Evolutionary conservation across 2,797 vertebrate species (phyloP), one percentile per base, ranked within the genome.

Genomic region (Melanotaenia nigrans): DNA sequence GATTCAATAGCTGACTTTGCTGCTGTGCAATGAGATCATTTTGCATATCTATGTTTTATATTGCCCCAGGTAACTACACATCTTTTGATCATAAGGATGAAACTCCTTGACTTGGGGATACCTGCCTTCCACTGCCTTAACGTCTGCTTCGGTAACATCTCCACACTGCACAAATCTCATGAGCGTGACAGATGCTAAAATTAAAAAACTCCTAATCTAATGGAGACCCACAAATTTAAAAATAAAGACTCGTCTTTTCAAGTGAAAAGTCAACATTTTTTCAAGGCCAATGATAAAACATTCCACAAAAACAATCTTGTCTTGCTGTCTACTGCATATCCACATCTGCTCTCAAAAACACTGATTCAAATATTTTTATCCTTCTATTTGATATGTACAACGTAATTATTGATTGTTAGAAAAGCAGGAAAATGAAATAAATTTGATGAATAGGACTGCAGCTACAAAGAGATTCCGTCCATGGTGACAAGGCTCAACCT

Each of bases 351-450:
- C 75, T 78, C 72, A 58, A 83, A 77, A 87, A 85, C 83, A 77
- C 77, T 49, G 68, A 88, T 84, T 89, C 79, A 82, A 64, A 75
- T 67, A 67, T 86, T 76, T 79, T 85, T 82, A 70, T 78, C 56
- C 78, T 49, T 24, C 35, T 62, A 75, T 87, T 65, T 61, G 65
- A 84, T 74, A 65, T 67, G 38, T 30, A 74, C 65, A 79, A 81
- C 83, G 70, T 81, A 76, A 82, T 87, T 78, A 73, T 62, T 82
- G 61, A 61, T 66, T 33, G 53, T 74, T 74, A 56, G 40, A 78
- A 11, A 58, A 70, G 45, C 79, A 33, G 61, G 68, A 45, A 56
- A 30, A 30, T 30, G 30, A 30, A 30, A 30, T 30, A 30, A 30
- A 42, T 42, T 42, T 47, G 42, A 47, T 47, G 18, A 20, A 42